Base-by-base conservation (phyloP, 2,888 invertebrate species). In the Plutella xylostella region DNA sequence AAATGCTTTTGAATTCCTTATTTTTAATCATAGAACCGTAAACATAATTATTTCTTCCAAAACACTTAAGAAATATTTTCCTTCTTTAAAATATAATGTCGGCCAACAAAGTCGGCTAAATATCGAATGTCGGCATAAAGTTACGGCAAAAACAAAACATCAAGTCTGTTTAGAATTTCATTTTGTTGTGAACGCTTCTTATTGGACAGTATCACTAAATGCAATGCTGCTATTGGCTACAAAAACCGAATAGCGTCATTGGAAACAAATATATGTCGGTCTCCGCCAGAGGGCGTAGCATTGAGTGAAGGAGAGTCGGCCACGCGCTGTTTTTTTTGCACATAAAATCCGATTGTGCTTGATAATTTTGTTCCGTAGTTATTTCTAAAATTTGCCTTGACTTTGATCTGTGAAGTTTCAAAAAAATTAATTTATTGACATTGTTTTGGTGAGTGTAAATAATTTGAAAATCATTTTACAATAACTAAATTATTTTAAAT, bases 371-470 rank as follows among this genome's bases (percentile, higher is more conserved):
- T n/a, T n/a, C n/a, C n/a, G n/a, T n/a, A n/a, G n/a, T n/a, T n/a
- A n/a, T n/a, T n/a, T n/a, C n/a, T n/a, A n/a, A 35, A 19, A 17
- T 17, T 35, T 63, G 69, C 70, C 66, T 69, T 75, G 77, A 66
- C 63, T 70, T 65, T 62, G 58, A 69, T 71, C 58, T 60, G 57
- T 60, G 59, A 63, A 64, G 62, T 60, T 62, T 60, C 51, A 61
- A 72, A 72, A 75, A 67, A 70, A 66, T 51, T 45, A 48, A 61
- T 58, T 59, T 58, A 65, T 62, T 65, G 65, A 60, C 65, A 64
- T 68, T 68, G 72, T 74, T 72, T 72, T 74, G 71, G 82, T 80
- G 63, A 74, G 83, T 35, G 28, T n/a, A 30, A 6, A n/a, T 39
- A 37, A 37, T 37, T 37, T 37, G 20, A 37, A 37, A n/a, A n/a